Percentiles rank a stretch among this genome's conserved stretches.
Evolutionary conservation across 1,140 invertebrate genomes (phyloP).

Genomic region (Rhyacophila brunnea): DNA sequence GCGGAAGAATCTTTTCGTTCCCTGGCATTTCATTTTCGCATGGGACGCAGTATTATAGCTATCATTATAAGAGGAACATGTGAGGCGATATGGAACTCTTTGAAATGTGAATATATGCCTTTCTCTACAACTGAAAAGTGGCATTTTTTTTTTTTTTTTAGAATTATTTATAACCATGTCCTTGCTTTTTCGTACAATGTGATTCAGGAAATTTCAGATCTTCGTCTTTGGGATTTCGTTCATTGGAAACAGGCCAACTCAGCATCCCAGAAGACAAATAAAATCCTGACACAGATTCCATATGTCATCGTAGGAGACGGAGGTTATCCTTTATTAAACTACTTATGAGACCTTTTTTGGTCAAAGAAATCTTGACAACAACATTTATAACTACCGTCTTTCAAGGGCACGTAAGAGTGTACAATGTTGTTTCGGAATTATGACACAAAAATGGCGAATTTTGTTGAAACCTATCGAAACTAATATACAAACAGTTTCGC

Average conservation of each 20-base stretch:
- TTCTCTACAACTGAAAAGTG: constrained; percentile 6
- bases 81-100: constrained; percentile 9
- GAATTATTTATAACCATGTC: too few species aligned
- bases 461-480: constrained; percentile 8
- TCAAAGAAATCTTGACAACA: constrained; percentile 6
- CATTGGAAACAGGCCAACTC: constrained; percentile 4
- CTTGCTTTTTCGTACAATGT: too few species aligned
- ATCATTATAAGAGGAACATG: constrained; percentile 8
- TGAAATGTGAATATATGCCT: constrained; percentile 9
- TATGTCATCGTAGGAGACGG: constrained; percentile 6
- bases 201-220: constrained; percentile 11
- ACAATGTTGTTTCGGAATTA: constrained; percentile 12
- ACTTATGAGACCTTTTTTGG: constrained; percentile 10
- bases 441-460: constrained; percentile 13
- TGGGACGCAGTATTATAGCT: constrained; percentile 11
- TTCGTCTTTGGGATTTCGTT: constrained; percentile 10
- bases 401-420: constrained; percentile 3
- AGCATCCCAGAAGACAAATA: constrained; percentile 2
- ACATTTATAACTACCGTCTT: constrained; percentile 4
- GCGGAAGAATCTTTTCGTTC: constrained; percentile 3
- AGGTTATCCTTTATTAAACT: constrained; percentile 7
- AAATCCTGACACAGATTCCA: constrained; percentile 3
- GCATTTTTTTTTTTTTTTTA: too few species aligned
- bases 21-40: constrained; percentile 6
- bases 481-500: constrained; percentile 1